Conservation (phyloP, 1,140 invertebrate genomes). For the Ceratina calcarata region DNA sequence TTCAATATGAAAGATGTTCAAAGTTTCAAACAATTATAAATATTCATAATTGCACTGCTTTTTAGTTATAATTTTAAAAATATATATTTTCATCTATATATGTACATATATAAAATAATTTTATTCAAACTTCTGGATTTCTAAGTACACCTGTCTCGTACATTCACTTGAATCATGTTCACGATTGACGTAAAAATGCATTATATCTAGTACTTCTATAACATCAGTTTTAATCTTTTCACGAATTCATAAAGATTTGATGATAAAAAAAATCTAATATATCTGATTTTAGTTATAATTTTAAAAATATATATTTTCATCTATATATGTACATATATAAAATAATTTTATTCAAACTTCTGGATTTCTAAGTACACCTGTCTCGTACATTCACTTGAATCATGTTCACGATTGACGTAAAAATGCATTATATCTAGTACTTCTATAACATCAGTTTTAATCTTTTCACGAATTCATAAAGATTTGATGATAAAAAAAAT, state of each 20-base stretch:
- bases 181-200: constrained; percentile 20
- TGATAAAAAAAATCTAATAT: no score
- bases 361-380: constrained; percentile 13
- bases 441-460: not conserved
- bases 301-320: not conserved
- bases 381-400: not conserved
- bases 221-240: not conserved
- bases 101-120: constrained; percentile 1
- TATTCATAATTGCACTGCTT: not conserved
- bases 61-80: constrained; percentile 2
- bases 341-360: not conserved
- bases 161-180: not conserved
- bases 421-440: constrained; percentile 19
- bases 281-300: not conserved
- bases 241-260: not conserved
- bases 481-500: not conserved
- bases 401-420: not conserved
- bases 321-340: not conserved
- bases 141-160: constrained; percentile 18
- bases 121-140: not conserved
- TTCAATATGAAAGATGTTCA: not conserved
- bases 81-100: not conserved
- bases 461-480: constrained; percentile 1
- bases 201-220: not conserved
- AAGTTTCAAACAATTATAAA: not conserved